phyloP scores from a whole-genome alignment of 1,140 invertebrate species.

The Polypedilum pembai region DNA sequence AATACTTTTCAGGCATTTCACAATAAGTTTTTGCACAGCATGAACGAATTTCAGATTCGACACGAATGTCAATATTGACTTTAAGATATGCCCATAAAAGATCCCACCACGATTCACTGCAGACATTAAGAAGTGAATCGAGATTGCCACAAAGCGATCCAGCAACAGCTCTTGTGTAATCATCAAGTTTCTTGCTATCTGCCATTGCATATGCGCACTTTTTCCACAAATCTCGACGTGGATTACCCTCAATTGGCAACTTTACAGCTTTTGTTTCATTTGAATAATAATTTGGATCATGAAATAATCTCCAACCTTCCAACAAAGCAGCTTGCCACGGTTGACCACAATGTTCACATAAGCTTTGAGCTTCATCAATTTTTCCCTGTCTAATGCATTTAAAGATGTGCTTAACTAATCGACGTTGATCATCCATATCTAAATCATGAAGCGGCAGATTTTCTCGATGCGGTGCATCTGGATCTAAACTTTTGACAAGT shows the following conservation, averaged over 20 bases:
- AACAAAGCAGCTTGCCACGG: conserved; percentile 81
- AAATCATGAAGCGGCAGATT: conserved; percentile 75
- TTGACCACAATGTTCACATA: conserved; percentile 79
- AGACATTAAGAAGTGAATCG: conserved; percentile 61
- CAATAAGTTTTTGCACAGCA: conserved; percentile 48
- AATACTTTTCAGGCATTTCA: conserved; percentile 66
- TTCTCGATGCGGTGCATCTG: conserved; percentile 82
- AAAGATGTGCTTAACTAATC: conserved; percentile 63
- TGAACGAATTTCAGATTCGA: conserved; percentile 59
- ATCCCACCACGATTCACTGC: conserved; percentile 75
- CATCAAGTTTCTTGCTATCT: conserved; percentile 48
- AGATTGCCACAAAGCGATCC: conserved; percentile 79
- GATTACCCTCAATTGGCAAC: conserved; percentile 71
- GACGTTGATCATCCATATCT: conserved; percentile 79
- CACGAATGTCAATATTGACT: conserved; percentile 71
- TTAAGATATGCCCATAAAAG: conserved; percentile 82
- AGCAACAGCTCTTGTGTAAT: conserved; percentile 59
- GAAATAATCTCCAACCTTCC: conserved; percentile 79
- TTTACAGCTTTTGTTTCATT: conserved; percentile 41
- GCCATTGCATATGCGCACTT: conserved; percentile 67
- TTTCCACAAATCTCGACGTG: conserved; percentile 86
- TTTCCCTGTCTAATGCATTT: conserved; percentile 76
- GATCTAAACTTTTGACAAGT: conserved; percentile 73
- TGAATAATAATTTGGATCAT: conserved; percentile 67
- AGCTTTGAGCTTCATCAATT: conserved; percentile 71